These are phyloP conservation scores for Rhinella marina DNA, from an alignment of 2,797 vertebrate genomes.

Conservation along the genomic window DNA sequence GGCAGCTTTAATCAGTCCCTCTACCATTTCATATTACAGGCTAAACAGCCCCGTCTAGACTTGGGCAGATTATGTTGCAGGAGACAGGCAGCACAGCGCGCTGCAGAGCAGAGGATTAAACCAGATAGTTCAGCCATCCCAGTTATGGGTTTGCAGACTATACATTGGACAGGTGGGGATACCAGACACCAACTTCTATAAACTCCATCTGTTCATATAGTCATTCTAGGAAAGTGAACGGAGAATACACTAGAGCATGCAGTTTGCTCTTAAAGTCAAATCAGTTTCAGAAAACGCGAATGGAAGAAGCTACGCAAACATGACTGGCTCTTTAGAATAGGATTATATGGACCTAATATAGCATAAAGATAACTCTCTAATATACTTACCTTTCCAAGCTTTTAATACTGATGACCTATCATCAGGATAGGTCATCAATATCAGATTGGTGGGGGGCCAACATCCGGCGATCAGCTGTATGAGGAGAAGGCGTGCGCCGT, in stretches of 20 bases:
- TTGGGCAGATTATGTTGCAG: conserved; percentile 33
- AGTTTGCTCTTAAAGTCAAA: conserved; percentile 10
- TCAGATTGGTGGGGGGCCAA: too few relatives aligned
- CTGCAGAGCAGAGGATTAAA: conserved; percentile 30
- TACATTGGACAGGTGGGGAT: conserved; percentile 53
- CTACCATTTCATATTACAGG: conserved; percentile 51
- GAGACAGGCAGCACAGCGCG: background rate
- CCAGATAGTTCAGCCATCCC: conserved; percentile 7
- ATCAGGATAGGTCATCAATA: too few relatives aligned
- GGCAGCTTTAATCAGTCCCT: conserved; percentile 40
- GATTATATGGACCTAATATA: background rate
- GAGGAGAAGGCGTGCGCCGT: too few relatives aligned
- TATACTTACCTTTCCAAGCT: background rate
- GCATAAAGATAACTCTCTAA: background rate
- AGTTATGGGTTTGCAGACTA: conserved; percentile 42
- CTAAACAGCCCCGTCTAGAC: conserved; percentile 55
- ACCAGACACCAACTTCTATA: conserved; percentile 37
- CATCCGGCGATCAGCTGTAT: too few relatives aligned
- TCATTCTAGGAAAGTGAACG: conserved; percentile 19
- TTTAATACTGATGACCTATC: too few relatives aligned
- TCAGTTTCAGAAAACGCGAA: background rate
- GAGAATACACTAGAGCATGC: background rate
- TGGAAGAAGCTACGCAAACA: background rate
- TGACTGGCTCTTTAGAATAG: background rate
- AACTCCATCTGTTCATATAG: conserved; percentile 49